These are phyloP conservation scores for Mustela lutreola DNA, from an alignment of 2,113 vertebrate genomes.

Conservation along the genomic window DNA sequence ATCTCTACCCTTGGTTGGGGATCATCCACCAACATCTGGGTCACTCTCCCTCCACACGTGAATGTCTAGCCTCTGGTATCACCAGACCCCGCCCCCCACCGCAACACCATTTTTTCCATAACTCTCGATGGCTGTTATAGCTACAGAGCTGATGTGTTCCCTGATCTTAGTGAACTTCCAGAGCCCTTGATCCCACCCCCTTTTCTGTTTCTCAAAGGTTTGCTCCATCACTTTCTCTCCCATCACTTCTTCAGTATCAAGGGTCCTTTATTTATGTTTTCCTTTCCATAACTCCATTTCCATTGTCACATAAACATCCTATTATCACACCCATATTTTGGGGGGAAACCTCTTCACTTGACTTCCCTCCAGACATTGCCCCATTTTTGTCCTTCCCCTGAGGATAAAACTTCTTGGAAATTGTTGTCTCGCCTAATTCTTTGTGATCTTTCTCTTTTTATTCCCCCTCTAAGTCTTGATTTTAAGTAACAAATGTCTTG, in stretches of 20 bases:
- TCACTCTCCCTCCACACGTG: not conserved
- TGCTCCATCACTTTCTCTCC: not conserved
- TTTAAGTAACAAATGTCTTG: not conserved
- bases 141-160: not conserved
- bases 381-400: not conserved
- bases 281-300: not conserved
- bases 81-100: not conserved
- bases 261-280: not conserved
- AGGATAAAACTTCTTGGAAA: not conserved
- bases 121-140: not conserved
- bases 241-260: not conserved
- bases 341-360: no score
- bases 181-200: accelerated
- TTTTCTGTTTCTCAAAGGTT: not conserved
- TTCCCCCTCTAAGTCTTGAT: not conserved
- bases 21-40: not conserved
- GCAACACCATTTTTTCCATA: not conserved
- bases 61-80: not conserved
- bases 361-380: not conserved
- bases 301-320: not conserved
- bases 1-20: not conserved
- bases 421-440: not conserved
- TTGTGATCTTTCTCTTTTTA: not conserved
- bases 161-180: not conserved
- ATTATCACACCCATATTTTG: not conserved